These are phyloP conservation scores for Acrocephalus kingi DNA, from an alignment of 2,113 vertebrate genomes.

Conservation along the genomic window DNA sequence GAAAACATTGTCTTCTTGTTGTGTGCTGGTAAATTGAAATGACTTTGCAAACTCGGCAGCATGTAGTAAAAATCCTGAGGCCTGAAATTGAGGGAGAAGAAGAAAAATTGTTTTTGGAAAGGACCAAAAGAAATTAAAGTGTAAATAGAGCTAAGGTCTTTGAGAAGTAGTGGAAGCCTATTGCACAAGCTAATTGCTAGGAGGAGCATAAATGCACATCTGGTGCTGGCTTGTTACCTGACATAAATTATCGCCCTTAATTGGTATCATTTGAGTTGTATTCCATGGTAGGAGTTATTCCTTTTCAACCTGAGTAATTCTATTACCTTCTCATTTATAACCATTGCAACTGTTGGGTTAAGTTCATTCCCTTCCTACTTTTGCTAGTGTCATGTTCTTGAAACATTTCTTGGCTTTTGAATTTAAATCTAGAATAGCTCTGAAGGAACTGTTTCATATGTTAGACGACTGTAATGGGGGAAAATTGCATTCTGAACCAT, in stretches of 20 bases:
- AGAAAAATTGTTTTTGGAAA: not conserved
- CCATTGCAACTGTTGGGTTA: not conserved
- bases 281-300: not conserved
- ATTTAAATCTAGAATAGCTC: not conserved
- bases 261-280: not conserved
- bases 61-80: not conserved
- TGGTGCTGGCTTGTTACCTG: not conserved
- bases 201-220: not conserved
- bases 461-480: not conserved
- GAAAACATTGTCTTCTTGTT: not conserved
- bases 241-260: not conserved
- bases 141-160: not conserved
- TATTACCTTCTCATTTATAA: not conserved
- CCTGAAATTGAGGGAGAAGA: not conserved
- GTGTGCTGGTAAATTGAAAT: not conserved
- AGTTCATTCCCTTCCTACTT: not conserved
- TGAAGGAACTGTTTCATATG: not conserved
- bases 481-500: not conserved
- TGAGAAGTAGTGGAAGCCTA: not conserved
- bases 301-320: not conserved
- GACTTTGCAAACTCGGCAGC: not conserved
- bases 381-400: not conserved
- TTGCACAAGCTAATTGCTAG: not conserved
- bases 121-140: not conserved
- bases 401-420: not conserved